Base-by-base conservation (phyloP, 2,797 vertebrate genomes). In the Pseudomugil gertrudae region DNA sequence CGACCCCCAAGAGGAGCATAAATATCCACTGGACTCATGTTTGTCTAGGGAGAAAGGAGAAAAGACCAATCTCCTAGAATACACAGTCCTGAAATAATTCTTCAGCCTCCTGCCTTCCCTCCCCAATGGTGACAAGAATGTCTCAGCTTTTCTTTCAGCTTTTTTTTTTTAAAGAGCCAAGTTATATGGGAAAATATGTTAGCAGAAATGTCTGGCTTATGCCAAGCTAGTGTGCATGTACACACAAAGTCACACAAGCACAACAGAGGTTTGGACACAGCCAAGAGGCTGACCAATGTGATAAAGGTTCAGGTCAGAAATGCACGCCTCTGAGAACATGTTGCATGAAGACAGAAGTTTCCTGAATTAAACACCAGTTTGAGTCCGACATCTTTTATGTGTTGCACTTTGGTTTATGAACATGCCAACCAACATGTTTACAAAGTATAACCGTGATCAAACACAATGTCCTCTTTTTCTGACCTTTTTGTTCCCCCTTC, bases 151-250 rank as follows among this genome's bases (percentile, higher is more conserved):
- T 55, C 40, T 76, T 51, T 52, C 52, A 45, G 3, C 40, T 68
- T 51, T 66, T 54, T 63, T 69, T 76, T 63, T 66, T 66, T 72
- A 7, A 59, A 61, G 45, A 83, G 74, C 63, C 10, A 24, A 70
- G 72, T 82, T 86, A 79, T 90, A 92, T 94, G 93, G 93, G 92
- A 94, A 94, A 92, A 89, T 90, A 93, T 91, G 84, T 89, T 64
- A 19, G 72, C 78, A 74, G 76, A 72, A 87, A 79, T 63, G 74
- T 93, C 87, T 87, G 85, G 81, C 87, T 88, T 83, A 74, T 87
- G 80, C 79, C 86, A 84, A 79, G 63, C n/a, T 21, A 4, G 15
- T 48, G 40, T 23, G 32, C 33, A 23, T 17, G 30, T 29, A 47
- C 54, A 53, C 55, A 53, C 17, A 66, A 29, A 67, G 11, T 2